Evolutionary conservation across 2,113 vertebrate species (phyloP).

Genomic region (Oryzias melastigma): DNA sequence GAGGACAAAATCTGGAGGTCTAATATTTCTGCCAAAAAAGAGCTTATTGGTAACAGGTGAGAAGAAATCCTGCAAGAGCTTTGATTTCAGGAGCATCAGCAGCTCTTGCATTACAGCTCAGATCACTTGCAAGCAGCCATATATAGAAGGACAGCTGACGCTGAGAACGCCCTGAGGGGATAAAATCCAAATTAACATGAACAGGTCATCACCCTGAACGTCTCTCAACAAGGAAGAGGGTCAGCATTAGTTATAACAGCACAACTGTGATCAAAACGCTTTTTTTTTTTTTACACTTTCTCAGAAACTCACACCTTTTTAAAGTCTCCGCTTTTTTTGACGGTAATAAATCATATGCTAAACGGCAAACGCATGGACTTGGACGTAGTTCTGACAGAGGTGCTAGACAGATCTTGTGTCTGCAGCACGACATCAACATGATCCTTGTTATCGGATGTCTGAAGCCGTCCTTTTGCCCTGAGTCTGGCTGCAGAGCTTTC

Average conservation of each 20-base stretch:
- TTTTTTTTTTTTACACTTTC: no score
- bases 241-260: no score
- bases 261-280: no score
- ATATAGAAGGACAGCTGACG: slow-evolving; percentile 60
- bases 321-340: no score
- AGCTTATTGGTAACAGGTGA: slow-evolving; percentile 68
- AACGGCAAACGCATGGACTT: not conserved
- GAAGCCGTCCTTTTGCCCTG: slow-evolving; percentile 44
- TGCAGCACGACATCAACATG: slow-evolving; percentile 28
- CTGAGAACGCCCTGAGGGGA: slow-evolving; percentile 10
- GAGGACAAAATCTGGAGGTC: not conserved
- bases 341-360: no score
- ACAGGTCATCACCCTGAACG: slow-evolving; percentile 48
- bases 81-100: slow-evolving; percentile 69
- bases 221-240: slow-evolving; percentile 3
- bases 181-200: slow-evolving; percentile 56
- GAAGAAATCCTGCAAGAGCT: slow-evolving; percentile 44
- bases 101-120: slow-evolving; percentile 38
- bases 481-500: slow-evolving; percentile 22
- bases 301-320: no score
- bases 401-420: slow-evolving; percentile 30
- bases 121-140: slow-evolving; percentile 57
- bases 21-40: slow-evolving; percentile 31
- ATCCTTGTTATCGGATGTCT: slow-evolving; percentile 58
- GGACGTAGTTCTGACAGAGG: slow-evolving; percentile 28